Evolutionary conservation across 1,140 invertebrate species (phyloP).

Genomic region (Drosophila tsacasi): DNA sequence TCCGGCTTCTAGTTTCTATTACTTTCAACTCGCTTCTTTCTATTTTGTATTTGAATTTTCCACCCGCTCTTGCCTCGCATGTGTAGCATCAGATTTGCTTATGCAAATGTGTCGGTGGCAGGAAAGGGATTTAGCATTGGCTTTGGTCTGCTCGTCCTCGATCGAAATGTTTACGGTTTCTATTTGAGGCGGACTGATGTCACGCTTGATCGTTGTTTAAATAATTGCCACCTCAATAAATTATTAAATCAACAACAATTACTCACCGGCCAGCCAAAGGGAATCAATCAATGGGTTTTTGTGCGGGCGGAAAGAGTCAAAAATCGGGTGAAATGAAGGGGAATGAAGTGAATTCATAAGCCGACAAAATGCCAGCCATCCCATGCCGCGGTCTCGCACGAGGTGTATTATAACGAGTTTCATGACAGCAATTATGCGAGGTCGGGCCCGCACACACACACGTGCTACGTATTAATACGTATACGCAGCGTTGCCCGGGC

Average conservation of each 20-base stretch:
- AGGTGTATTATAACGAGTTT: slow-evolving; percentile 73
- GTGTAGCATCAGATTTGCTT: slow-evolving; percentile 64
- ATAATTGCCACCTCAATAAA: slow-evolving; percentile 73
- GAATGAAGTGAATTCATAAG: slow-evolving; percentile 30
- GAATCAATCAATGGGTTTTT: slow-evolving; percentile 68
- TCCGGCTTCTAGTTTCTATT: slow-evolving; percentile 5
- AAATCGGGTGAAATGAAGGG: slow-evolving; percentile 32
- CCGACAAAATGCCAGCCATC: slow-evolving; percentile 36
- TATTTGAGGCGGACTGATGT: slow-evolving; percentile 56
- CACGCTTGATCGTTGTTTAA: no score
- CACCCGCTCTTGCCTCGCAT: slow-evolving; percentile 13
- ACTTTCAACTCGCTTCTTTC: slow-evolving; percentile 8
- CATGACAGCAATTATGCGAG: slow-evolving; percentile 75
- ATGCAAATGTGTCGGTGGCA: slow-evolving; percentile 55
- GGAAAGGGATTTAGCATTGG: slow-evolving; percentile 61
- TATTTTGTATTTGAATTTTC: slow-evolving; percentile 10
- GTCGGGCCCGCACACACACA: slow-evolving; percentile 14
- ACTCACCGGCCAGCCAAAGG: slow-evolving; percentile 59
- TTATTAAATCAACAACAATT: slow-evolving; percentile 83
- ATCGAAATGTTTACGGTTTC: slow-evolving; percentile 39
- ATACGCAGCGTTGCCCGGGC: slow-evolving; percentile 44
- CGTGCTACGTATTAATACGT: slow-evolving; percentile 53
- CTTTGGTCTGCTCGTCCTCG: slow-evolving; percentile 18
- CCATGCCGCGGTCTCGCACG: slow-evolving; percentile 7
- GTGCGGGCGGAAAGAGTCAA: slow-evolving; percentile 26